phyloP scores from a whole-genome alignment of 23 tunicate genomes.

The Styela clava region DNA sequence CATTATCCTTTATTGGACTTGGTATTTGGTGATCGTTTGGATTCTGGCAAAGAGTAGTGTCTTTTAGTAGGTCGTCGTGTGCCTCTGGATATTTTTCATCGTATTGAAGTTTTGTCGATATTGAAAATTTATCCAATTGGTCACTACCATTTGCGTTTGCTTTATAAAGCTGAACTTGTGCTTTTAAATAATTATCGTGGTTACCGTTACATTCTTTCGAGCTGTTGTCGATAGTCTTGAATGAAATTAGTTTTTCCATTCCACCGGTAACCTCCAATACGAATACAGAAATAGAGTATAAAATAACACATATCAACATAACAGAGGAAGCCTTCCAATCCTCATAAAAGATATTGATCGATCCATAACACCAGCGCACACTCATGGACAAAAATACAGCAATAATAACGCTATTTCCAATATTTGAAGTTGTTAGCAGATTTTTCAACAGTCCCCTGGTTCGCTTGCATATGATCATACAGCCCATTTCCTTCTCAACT shows the following conservation, averaged over 20 bases:
- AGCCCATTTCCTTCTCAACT: not conserved
- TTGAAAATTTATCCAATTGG: not conserved
- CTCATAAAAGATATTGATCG: slow-evolving; percentile 53
- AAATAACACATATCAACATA: slow-evolving; percentile 1
- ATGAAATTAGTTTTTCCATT: not conserved
- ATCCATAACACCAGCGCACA: slow-evolving; percentile 44
- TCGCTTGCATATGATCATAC: not conserved
- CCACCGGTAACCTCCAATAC: not conserved
- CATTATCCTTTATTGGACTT: not conserved
- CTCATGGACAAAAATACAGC: slow-evolving; percentile 39
- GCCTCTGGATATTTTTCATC: not conserved
- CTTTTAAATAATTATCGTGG: not conserved
- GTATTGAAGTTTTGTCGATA: not conserved
- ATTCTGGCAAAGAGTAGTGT: not conserved
- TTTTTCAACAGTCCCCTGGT: not conserved
- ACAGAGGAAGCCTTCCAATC: slow-evolving; percentile 30
- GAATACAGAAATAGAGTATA: not conserved
- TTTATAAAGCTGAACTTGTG: not conserved
- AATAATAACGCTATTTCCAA: slow-evolving; percentile 6
- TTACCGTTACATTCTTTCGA: not conserved
- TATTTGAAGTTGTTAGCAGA: not conserved
- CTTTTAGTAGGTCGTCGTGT: not conserved
- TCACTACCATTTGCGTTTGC: not conserved
- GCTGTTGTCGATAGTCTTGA: not conserved
- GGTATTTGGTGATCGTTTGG: not conserved